Percentiles rank a stretch among this genome's conserved stretches.
Conservation (phyloP, 2,797 vertebrate species). For the Sebastolobus alascanus region DNA sequence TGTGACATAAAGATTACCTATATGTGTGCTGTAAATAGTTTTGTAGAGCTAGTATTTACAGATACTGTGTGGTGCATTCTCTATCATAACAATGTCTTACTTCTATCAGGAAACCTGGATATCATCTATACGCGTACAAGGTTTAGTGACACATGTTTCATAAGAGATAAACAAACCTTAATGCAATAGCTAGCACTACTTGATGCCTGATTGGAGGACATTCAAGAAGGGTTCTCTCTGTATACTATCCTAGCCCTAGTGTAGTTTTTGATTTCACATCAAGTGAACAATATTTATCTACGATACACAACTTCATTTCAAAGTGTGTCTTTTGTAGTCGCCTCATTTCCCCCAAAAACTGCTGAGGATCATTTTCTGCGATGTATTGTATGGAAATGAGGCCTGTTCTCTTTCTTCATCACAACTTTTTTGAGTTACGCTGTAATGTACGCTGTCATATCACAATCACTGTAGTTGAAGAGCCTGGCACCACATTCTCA, state of each 20-base stretch:
- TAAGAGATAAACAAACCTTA: constrained; percentile 88
- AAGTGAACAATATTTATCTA: constrained; percentile 45
- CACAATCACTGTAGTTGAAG: constrained; percentile 41
- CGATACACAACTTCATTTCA: constrained; percentile 38
- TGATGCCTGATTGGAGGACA: constrained; percentile 57
- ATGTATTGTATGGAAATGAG: constrained; percentile 7
- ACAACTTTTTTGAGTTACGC: constrained; percentile 2
- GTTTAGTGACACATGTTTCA: constrained; percentile 82
- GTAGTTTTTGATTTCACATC: constrained; percentile 44
- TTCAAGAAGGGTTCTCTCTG: constrained; percentile 38
- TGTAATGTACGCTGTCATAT: constrained; percentile 50
- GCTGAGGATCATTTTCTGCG: constrained; percentile 27
- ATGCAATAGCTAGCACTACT: constrained; percentile 86
- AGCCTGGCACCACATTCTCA: constrained; percentile 14
- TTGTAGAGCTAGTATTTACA: constrained; percentile 92
- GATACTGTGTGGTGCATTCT: constrained; percentile 93
- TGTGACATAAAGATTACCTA: constrained; percentile 93
- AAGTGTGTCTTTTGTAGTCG: constrained; percentile 24
- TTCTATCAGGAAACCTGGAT: constrained; percentile 91
- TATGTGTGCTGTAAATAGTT: constrained; percentile 97
- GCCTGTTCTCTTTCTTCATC: background rate
- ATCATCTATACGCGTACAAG: constrained; percentile 88
- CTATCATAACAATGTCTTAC: constrained; percentile 94
- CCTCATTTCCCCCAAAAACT: constrained; percentile 32
- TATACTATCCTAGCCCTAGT: constrained; percentile 40